Conservation (phyloP, 2,797 vertebrate genomes). For the Sebastes diaconus region DNA sequence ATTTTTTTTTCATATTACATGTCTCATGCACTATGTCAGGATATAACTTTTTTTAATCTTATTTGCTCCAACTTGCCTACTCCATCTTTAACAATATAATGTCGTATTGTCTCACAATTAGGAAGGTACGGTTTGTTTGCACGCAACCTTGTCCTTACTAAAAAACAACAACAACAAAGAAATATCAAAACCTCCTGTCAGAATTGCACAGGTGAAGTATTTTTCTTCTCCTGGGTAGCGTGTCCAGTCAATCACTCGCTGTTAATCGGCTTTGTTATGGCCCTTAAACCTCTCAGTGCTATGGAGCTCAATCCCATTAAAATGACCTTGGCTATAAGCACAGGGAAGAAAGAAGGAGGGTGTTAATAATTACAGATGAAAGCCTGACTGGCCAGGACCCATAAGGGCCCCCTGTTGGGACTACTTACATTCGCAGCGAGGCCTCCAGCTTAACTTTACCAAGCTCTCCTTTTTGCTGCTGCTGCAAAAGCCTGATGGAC, state of each 20-base stretch:
- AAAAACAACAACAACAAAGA: background rate
- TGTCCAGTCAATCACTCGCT: slow-evolving; percentile 68
- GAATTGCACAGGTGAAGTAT: background rate
- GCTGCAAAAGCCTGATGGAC: background rate
- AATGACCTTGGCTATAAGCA: slow-evolving; percentile 79
- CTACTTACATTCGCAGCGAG: slow-evolving; percentile 52
- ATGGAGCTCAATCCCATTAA: slow-evolving; percentile 82
- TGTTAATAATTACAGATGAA: slow-evolving; percentile 72
- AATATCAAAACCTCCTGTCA: background rate
- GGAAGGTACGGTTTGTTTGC: background rate
- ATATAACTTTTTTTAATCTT: no score
- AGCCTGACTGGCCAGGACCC: slow-evolving; percentile 55
- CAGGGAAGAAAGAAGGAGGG: slow-evolving; percentile 54
- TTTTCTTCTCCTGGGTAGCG: background rate
- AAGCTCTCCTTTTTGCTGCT: slow-evolving; percentile 23
- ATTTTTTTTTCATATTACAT: no score
- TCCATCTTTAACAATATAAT: no score
- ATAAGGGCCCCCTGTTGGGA: slow-evolving; percentile 52
- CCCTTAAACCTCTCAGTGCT: slow-evolving; percentile 76
- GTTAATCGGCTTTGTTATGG: slow-evolving; percentile 84
- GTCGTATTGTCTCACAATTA: background rate
- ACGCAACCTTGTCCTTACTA: background rate
- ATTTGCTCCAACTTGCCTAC: no score
- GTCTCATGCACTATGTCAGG: no score
- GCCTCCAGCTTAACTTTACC: slow-evolving; percentile 38